Base-by-base conservation (phyloP, 1,140 invertebrate genomes). In the Sminthurides bifidus region DNA sequence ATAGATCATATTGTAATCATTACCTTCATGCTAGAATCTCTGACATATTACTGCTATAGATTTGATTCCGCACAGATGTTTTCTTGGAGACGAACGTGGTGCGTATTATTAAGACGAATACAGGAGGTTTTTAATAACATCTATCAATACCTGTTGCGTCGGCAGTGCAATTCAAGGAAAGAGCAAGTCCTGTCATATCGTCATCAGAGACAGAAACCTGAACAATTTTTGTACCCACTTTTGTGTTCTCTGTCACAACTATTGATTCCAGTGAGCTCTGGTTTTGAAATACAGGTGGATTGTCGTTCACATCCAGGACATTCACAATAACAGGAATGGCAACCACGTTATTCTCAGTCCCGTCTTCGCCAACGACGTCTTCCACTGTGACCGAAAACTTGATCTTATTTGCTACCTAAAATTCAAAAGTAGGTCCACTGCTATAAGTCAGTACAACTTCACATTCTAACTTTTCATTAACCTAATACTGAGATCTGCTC, bases 301-400 rank as follows among this genome's bases (percentile, higher is more conserved):
- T 91, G 66, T 93, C 89, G 68, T 93, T 92, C 64, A 86, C 83
- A 68, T 93, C 89, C 3, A 85, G 69, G 31, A 93, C 80, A 23
- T 91, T 87, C 38, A 91, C 81, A 41, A 81, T 83, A 19, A 87
- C 80, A 5, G 84, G 81, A 21, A 87, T 80, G 56, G 79, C 74
- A 4, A 88, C 81, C 53, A 88, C 71, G 71, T 87, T 89, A 52
- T 79, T 75, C 14, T 79, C 77, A 3, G 30, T 40, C 21, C 30
- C 41, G 12, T 77, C 78, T 2, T 76, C 75, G 3, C 74, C 76
- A 5, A 87, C 84, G 60, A 82, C 78, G 67, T 88, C 86, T 70
- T 86, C 81, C 44, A 88, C 73, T 6, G 80, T 85, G 19, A 88
- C 83, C 51, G 79, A 74, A 66, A 90, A 81, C 61, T 80, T 76